Percentiles rank a stretch among this genome's conserved stretches.
Conservation (phyloP, 1,140 invertebrate species). For the Eupristina koningsbergeri region DNA sequence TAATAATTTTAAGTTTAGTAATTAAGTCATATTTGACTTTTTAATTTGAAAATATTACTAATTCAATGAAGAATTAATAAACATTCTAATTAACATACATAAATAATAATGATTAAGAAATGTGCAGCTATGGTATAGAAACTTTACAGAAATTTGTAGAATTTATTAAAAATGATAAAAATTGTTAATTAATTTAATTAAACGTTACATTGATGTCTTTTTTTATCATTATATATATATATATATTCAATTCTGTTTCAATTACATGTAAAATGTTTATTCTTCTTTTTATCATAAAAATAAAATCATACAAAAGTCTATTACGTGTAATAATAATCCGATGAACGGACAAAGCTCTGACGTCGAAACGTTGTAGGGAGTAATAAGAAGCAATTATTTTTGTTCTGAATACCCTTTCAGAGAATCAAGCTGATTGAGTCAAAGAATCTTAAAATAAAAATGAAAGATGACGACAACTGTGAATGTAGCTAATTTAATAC, state of each 20-base stretch:
- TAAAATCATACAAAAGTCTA: conserved; percentile 51
- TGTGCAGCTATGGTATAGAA: background rate
- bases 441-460: conserved; percentile 53
- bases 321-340: conserved; percentile 51
- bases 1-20: background rate
- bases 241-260: conserved; percentile 13
- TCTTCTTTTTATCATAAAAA: conserved; percentile 50
- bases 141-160: conserved; percentile 27
- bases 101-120: conserved; percentile 9
- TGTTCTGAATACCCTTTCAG: conserved; percentile 49
- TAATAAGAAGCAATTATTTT: conserved; percentile 48
- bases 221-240: conserved; percentile 6
- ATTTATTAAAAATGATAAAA: conserved; percentile 36
- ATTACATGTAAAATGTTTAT: conserved; percentile 47
- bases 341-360: conserved; percentile 51
- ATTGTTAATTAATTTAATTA: conserved; percentile 6
- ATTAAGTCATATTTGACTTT: background rate
- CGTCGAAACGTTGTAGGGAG: conserved; percentile 47
- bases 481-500: conserved; percentile 44
- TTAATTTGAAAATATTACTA: conserved; percentile 24
- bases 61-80: conserved; percentile 32
- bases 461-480: conserved; percentile 45
- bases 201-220: background rate
- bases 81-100: conserved; percentile 25
- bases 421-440: conserved; percentile 46